Evolutionary conservation across 2,113 vertebrate species (phyloP).

Genomic region (Dromiciops gliroides): DNA sequence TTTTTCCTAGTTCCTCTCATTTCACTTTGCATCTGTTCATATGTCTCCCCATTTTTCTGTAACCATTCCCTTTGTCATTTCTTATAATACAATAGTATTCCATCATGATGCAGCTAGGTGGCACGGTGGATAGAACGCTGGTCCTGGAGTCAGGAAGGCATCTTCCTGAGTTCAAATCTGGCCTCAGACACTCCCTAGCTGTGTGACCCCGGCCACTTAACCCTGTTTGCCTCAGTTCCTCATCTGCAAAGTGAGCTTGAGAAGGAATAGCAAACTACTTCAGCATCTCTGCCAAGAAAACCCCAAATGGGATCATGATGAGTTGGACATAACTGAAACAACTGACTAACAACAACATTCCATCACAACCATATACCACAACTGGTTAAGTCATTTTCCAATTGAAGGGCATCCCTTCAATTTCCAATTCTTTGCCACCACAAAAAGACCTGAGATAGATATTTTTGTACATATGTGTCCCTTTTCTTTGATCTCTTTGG

Average conservation of each 20-base stretch:
- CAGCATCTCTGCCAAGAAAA: background rate
- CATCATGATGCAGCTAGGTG: background rate
- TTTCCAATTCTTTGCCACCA: background rate
- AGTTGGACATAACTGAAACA: too few relatives aligned
- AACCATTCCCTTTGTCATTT: background rate
- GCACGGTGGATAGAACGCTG: background rate
- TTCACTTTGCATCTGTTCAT: too few relatives aligned
- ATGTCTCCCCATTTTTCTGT: too few relatives aligned
- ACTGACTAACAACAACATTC: background rate
- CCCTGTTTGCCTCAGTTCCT: background rate
- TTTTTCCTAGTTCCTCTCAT: too few relatives aligned
- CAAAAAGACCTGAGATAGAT: background rate
- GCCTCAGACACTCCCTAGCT: background rate
- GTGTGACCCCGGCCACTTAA: background rate
- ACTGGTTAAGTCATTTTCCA: background rate
- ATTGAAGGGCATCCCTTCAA: background rate
- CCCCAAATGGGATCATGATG: background rate
- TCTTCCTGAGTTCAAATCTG: background rate
- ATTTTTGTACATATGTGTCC: background rate
- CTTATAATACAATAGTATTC: background rate
- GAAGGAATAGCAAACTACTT: background rate
- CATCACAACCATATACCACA: background rate
- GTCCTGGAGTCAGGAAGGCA: background rate
- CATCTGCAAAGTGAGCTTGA: background rate
- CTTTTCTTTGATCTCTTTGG: background rate